Base-by-base conservation (phyloP, 2,888 invertebrate species). In the Notodonta dromedarius region DNA sequence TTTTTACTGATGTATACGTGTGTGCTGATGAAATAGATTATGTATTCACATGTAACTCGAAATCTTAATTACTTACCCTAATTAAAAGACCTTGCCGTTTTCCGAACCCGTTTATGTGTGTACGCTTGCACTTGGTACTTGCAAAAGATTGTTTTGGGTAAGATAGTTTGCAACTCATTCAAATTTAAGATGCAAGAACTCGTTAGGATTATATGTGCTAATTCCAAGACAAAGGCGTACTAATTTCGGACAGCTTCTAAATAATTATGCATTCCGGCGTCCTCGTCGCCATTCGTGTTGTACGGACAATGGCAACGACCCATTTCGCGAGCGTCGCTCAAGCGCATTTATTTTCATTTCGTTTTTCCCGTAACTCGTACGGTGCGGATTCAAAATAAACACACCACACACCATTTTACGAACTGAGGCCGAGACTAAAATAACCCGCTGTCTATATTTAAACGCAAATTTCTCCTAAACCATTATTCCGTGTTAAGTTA, bases 331-430 rank as follows among this genome's bases (percentile, higher is more conserved):
- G 59, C 58, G 54, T 51, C 55, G 56, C 48, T 14, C 42, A 61
- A 62, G 61, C 66, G 57, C 60, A 64, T 71, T 66, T 70, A 69
- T 73, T 77, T 67, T 66, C 73, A 80, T 80, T 82, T 83, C 81
- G 84, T 84, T 85, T 88, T 87, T 83, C 81, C 78, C 79, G 78
- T 79, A 83, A 80, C 80, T 79, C 78, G 73, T 75, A 82, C 80
- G 83, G 76, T 84, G 72, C 73, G 82, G 80, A 81, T 86, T 88
- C 78, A 87, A 89, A 89, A 89, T 87, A 90, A 90, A 88, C 87
- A 76, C 44, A 56, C 35, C 35, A 88, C 87, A 76, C 77, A 73
- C 70, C 77, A 85, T 85, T 90, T 89, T 85, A 88, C 86, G 83
- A 84, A 87, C 83, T 76, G 85, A 86, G 88, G 87, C 79, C 86